These are phyloP conservation scores for Tinea semifulvella DNA, from an alignment of 2,888 invertebrate species.

Conservation along the genomic window DNA sequence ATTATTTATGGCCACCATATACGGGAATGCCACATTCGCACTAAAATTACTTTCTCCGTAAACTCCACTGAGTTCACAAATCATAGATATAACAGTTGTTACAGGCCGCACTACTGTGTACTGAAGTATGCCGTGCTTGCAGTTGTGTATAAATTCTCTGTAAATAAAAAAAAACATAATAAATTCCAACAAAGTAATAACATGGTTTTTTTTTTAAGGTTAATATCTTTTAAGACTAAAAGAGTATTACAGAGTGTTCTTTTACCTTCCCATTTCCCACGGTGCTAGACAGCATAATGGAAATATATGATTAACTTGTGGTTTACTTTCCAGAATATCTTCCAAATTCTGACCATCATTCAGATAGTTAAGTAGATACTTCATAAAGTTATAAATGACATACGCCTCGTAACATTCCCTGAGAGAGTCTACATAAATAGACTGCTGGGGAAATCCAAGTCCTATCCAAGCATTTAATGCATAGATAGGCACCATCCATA, in stretches of 20 bases:
- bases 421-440: conserved; percentile 92
- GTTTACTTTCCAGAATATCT: conserved; percentile 79
- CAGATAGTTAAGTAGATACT: conserved; percentile 89
- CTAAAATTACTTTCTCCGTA: conserved; percentile 94
- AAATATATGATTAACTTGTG: conserved; percentile 89
- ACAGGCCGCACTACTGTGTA: conserved; percentile 92
- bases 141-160: conserved; percentile 91
- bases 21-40: conserved; percentile 86
- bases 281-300: conserved; percentile 91
- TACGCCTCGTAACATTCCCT: conserved; percentile 98
- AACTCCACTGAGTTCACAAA: conserved; percentile 84
- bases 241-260: too few relatives aligned
- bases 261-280: conserved; percentile 91
- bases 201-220: too few relatives aligned
- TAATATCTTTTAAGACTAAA: too few relatives aligned
- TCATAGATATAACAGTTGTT: conserved; percentile 88
- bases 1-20: conserved; percentile 89
- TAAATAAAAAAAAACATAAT: too few relatives aligned
- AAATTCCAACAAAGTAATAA: too few relatives aligned
- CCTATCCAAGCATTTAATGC: conserved; percentile 95
- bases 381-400: conserved; percentile 98
- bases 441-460: conserved; percentile 83
- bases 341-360: conserved; percentile 88
- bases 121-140: conserved; percentile 96
- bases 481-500: conserved; percentile 99